Base-by-base conservation (phyloP, 2,113 vertebrate species). In the Gorsachius goisagi region DNA sequence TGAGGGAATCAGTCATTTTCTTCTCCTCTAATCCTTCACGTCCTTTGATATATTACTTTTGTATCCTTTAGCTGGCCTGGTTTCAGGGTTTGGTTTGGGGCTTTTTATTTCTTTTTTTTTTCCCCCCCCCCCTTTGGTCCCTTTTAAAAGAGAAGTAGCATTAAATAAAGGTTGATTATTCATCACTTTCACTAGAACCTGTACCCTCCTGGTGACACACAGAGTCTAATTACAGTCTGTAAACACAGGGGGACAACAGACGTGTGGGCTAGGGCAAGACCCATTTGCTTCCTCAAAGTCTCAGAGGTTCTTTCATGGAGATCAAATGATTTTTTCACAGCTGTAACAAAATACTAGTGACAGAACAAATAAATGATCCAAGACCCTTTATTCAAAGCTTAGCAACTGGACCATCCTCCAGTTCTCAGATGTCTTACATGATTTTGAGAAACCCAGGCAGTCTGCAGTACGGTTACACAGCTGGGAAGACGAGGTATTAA, bases 121-220 rank as follows among this genome's bases (percentile, higher is more conserved):
- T 11, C 39, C 39, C 39, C 9, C 1, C 2, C 1, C 30, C 20
- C 2, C 1, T 37, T 44, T 59, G 23, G 6, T 2, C 28, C 27
- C 13, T 55, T 81, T 69, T 21, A 16, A 63, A 59, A 24, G 6
- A 64, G 22, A 19, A 50, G 2, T 22, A 68, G 9, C 26, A 18
- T 66, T 12, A 85, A 53, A 28, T 32, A 30, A 81, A 63, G 8
- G 32, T 44, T 37, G 22, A 13, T 44, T 74, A 27, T 62, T 49
- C 22, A 33, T 81, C 9, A 50, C 63, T 69, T 69, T 50, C 35
- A 26, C 37, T 53, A 58, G 55, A 63, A 76, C 33, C 9, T 59
- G 5, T 52, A 60, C 17, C 26, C 5, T 62, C 14, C 49, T 2
- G 2, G 26, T 35, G 47, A 41, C 32, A 2, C 12, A 23, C 21